A percentile compares a stretch with the other conserved stretches of the same genome.
phyloP scores from a whole-genome alignment of 2,888 invertebrate species.

The Lutraria lutraria region DNA sequence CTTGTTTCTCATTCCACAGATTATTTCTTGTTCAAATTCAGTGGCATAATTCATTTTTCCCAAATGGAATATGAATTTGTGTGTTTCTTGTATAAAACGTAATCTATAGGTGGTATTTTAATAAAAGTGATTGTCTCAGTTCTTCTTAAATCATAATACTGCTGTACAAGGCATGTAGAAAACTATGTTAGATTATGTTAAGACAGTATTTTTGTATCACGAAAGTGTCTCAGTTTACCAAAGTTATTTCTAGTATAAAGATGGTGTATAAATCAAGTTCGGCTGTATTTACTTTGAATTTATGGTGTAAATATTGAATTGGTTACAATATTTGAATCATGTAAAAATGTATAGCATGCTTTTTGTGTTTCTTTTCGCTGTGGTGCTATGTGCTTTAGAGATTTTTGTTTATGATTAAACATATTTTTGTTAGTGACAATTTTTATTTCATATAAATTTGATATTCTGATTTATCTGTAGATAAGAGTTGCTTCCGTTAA shows the following conservation, averaged over 20 bases:
- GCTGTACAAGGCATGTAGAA: background rate
- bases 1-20: too few relatives aligned
- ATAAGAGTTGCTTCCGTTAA: too few relatives aligned
- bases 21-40: too few relatives aligned
- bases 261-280: background rate
- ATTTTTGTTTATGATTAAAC: conserved; percentile 2
- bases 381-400: conserved; percentile 2
- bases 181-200: background rate
- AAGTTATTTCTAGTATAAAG: background rate
- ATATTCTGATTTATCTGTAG: background rate
- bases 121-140: too few relatives aligned
- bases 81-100: too few relatives aligned
- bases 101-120: too few relatives aligned
- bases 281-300: background rate
- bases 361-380: background rate
- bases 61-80: too few relatives aligned
- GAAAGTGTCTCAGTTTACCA: background rate
- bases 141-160: too few relatives aligned
- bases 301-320: conserved; percentile 3
- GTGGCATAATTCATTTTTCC: too few relatives aligned
- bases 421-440: background rate
- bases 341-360: conserved; percentile 19
- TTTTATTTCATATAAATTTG: background rate
- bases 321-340: background rate
- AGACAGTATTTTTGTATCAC: background rate